These are phyloP conservation scores for Echinops telfairi DNA, from an alignment of 2,113 vertebrate species.

Conservation along the genomic window DNA sequence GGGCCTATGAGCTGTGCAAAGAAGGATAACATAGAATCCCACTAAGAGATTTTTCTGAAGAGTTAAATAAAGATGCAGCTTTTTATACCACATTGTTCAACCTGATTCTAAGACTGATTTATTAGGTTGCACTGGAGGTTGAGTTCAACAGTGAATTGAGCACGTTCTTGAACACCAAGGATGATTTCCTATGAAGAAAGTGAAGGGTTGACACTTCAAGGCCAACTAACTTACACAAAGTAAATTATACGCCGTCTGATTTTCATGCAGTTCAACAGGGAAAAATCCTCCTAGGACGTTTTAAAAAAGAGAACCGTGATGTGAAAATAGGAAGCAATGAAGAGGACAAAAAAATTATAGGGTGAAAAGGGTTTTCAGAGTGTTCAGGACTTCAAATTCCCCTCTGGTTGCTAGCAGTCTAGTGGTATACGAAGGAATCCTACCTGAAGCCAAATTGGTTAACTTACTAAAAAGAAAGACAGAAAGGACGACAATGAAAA, in stretches of 20 bases:
- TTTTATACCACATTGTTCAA: slow-evolving; percentile 18
- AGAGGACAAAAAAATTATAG: not conserved
- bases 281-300: slow-evolving; percentile 27
- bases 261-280: slow-evolving; percentile 65
- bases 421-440: not conserved
- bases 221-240: slow-evolving; percentile 8
- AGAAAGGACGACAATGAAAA: not conserved
- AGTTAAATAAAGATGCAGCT: slow-evolving; percentile 28
- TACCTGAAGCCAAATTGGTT: not conserved
- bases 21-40: not conserved
- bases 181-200: slow-evolving; percentile 53
- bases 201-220: not conserved
- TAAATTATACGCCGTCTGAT: slow-evolving; percentile 33
- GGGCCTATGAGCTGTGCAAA: not conserved
- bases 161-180: not conserved
- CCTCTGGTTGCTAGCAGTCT: not conserved
- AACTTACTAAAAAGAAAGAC: not conserved
- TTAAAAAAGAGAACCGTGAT: not conserved
- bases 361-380: not conserved
- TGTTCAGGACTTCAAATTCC: slow-evolving; percentile 34
- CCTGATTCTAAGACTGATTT: slow-evolving; percentile 55
- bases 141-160: slow-evolving; percentile 46
- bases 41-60: slow-evolving; percentile 15
- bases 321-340: slow-evolving; percentile 24
- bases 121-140: slow-evolving; percentile 28